phyloP scores from a whole-genome alignment of 1,140 invertebrate genomes.

The Drosophila jambulina region DNA sequence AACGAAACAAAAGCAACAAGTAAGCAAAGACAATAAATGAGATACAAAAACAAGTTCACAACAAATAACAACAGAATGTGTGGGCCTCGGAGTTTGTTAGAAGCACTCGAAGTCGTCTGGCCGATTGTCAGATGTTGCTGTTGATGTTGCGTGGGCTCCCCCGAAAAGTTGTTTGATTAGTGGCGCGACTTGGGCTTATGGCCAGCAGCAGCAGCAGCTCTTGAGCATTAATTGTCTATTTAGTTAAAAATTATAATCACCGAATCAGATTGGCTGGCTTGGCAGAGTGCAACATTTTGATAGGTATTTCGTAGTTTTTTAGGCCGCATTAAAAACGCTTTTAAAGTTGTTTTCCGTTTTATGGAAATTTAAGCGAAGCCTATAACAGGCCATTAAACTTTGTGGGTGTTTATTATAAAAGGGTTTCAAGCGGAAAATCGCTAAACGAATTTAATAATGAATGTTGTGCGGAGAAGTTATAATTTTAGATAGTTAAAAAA shows the following conservation, averaged over 20 bases:
- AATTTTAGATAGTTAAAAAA: neutral
- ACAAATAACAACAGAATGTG: conserved; percentile 63
- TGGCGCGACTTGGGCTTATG: conserved; percentile 31
- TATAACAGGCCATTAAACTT: conserved; percentile 14
- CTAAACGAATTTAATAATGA: neutral
- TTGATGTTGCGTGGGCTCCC: conserved; percentile 60
- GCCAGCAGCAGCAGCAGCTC: conserved; percentile 23
- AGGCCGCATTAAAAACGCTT: conserved; percentile 5
- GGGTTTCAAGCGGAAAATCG: conserved; percentile 1
- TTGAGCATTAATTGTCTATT: conserved; percentile 71
- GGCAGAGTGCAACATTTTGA: conserved; percentile 11
- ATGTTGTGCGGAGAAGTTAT: neutral
- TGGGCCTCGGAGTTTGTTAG: conserved; percentile 66
- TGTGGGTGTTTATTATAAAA: conserved; percentile 41
- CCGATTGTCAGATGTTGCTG: conserved; percentile 55
- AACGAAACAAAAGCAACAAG: conserved; percentile 63
- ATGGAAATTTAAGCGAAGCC: conserved; percentile 27
- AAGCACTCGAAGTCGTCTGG: conserved; percentile 75
- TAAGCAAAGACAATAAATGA: conserved; percentile 60
- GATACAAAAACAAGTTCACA: conserved; percentile 71
- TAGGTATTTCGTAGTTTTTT: conserved; percentile 7
- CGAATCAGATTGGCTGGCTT: conserved; percentile 31
- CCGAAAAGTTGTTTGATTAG: conserved; percentile 75
- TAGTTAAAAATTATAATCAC: conserved; percentile 65
- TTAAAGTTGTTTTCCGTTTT: conserved; percentile 19